Base-by-base conservation (phyloP, 1,140 invertebrate genomes). In the Drosophila dunni region DNA sequence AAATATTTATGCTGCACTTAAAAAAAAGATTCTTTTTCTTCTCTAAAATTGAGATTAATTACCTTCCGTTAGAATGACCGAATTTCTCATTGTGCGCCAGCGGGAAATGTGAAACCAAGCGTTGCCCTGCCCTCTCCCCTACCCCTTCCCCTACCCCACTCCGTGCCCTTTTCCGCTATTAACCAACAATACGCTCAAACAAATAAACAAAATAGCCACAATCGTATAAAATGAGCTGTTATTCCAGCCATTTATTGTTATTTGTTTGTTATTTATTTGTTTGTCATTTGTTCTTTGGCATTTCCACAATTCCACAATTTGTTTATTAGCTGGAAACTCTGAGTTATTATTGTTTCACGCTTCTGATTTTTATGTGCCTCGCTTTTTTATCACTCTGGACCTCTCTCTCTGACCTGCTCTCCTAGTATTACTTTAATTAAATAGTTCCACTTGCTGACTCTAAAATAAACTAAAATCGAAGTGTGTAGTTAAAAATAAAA, bases 51-150 rank as follows among this genome's bases (percentile, higher is more conserved):
- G 24, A 29, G 6, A 29, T 29, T 29, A 29, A 29, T 29, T 29
- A 29, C 24, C 24, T 29, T 29, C 24, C 24, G 24, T 29, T 29
- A 29, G 24, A 29, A 29, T 29, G 24, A 29, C 24, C 24, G 24
- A 29, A 29, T 29, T 29, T 29, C 24, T 29, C 24, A 29, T 29
- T 29, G 24, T 29, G 24, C 24, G 2, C 51, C 44, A 44, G 54
- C 24, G 62, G 70, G 84, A 78, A 89, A 89, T 89, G 84, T 89
- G 84, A 89, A 89, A 89, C 84, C 84, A 89, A 84, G 84, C 84
- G 85, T 81, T 84, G 74, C 83, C 71, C 58, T 61, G 75, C 15
- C 51, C 34, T 13, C n/a, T 58, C 45, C 40, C 54, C 13, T 75
- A 15, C 51, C 34, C 17, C 13, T 24, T 48, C 24, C 24, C 24